phyloP scores from a whole-genome alignment of 23 tunicate species.

The Botrylloides violaceus region DNA sequence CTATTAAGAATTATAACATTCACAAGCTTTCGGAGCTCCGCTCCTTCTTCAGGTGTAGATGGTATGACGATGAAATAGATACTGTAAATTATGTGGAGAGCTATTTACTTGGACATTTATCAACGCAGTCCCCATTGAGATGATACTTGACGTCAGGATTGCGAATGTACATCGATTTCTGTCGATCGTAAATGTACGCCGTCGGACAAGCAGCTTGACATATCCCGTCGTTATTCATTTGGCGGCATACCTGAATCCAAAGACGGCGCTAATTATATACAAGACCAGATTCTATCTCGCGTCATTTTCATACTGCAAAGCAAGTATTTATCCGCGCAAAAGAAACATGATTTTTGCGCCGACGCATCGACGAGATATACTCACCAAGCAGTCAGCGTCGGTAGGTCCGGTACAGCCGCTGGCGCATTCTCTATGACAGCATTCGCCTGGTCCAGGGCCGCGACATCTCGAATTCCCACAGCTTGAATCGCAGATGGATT shows the following conservation, averaged over 20 bases:
- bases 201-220: constrained; percentile 64
- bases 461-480: constrained; percentile 64
- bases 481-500: constrained; percentile 11
- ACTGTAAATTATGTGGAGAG: too few species aligned
- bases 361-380: too few species aligned
- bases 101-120: constrained; percentile 78
- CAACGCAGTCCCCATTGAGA: constrained; percentile 59
- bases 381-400: constrained; percentile 59
- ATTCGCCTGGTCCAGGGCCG: constrained; percentile 58
- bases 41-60: too few species aligned
- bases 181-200: constrained; percentile 47
- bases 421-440: constrained; percentile 73
- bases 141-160: constrained; percentile 69
- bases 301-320: too few species aligned
- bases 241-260: constrained; percentile 56
- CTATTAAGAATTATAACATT: too few species aligned
- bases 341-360: too few species aligned
- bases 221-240: constrained; percentile 71
- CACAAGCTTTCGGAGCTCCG: too few species aligned
- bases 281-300: too few species aligned
- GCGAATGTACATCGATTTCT: constrained; percentile 32
- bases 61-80: too few species aligned
- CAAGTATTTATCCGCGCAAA: too few species aligned
- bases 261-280: too few species aligned
- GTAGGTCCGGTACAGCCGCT: constrained; percentile 73